Percentiles rank a stretch among this genome's conserved stretches.
These are phyloP conservation scores for Phenganax stokvisi DNA, from an alignment of 92 coral and sea anemone genomes.

Conservation along the genomic window DNA sequence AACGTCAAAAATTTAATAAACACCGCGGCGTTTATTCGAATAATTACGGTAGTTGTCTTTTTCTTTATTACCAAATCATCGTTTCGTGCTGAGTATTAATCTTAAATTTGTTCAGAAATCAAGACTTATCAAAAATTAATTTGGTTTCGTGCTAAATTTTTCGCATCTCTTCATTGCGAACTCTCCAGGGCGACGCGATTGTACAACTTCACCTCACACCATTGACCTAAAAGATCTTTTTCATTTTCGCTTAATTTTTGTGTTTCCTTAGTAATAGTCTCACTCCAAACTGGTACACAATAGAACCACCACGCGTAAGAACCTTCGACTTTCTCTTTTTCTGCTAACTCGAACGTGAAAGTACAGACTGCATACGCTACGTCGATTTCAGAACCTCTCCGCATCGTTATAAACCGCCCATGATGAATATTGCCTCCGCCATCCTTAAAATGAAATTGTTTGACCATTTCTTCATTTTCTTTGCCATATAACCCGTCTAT, in stretches of 20 bases:
- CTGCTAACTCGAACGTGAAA: slow-evolving; percentile 18
- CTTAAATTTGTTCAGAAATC: no score
- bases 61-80: no score
- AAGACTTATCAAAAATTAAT: not conserved
- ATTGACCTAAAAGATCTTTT: slow-evolving; percentile 18
- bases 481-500: slow-evolving; percentile 20
- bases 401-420: slow-evolving; percentile 31
- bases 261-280: not conserved
- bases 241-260: slow-evolving; percentile 18
- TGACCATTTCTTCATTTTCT: slow-evolving; percentile 15
- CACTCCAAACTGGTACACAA: slow-evolving; percentile 9
- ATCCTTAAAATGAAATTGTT: slow-evolving; percentile 30
- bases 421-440: slow-evolving; percentile 20
- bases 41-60: no score
- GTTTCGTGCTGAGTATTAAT: no score
- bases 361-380: slow-evolving; percentile 28
- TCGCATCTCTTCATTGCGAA: not conserved
- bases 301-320: not conserved
- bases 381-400: slow-evolving; percentile 22
- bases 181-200: slow-evolving; percentile 6
- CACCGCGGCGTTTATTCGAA: no score
- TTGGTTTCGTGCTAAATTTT: not conserved
- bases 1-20: no score
- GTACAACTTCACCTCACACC: slow-evolving; percentile 33
- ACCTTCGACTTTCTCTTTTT: slow-evolving; percentile 2